These are phyloP conservation scores for Helobdella robusta DNA, from an alignment of 2,888 invertebrate species.

Conservation along the genomic window DNA sequence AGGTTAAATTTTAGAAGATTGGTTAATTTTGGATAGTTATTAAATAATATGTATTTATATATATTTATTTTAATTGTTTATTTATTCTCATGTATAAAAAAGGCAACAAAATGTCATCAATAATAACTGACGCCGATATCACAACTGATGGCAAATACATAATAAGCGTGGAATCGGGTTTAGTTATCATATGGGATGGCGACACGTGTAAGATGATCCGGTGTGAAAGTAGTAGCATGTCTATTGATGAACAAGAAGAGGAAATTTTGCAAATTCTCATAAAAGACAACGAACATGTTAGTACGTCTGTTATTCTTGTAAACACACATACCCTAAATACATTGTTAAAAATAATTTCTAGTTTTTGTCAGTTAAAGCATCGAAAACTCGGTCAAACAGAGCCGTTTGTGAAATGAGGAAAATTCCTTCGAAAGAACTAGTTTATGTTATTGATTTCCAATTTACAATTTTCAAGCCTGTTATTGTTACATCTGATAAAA, in stretches of 20 bases:
- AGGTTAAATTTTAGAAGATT: no score
- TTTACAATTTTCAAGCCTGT: conserved; percentile 1
- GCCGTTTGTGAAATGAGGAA: neutral
- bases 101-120: conserved; percentile 48
- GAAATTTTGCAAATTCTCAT: conserved; percentile 6
- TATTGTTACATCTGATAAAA: conserved; percentile 7
- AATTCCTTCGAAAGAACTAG: conserved; percentile 7
- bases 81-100: no score
- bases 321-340: no score
- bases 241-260: neutral
- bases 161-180: conserved; percentile 45
- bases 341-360: no score
- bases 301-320: no score
- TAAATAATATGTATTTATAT: no score
- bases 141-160: conserved; percentile 72
- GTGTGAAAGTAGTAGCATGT: neutral
- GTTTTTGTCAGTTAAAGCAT: no score
- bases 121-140: conserved; percentile 79
- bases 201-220: conserved; percentile 6
- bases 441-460: neutral
- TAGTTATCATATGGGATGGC: conserved; percentile 16
- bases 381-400: no score
- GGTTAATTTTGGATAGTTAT: no score
- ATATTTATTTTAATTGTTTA: no score
- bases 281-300: conserved; percentile 18